A percentile compares a stretch with the other conserved stretches of the same genome.
phyloP scores from a whole-genome alignment of 1,140 invertebrate genomes.

The Theocolax elegans region DNA sequence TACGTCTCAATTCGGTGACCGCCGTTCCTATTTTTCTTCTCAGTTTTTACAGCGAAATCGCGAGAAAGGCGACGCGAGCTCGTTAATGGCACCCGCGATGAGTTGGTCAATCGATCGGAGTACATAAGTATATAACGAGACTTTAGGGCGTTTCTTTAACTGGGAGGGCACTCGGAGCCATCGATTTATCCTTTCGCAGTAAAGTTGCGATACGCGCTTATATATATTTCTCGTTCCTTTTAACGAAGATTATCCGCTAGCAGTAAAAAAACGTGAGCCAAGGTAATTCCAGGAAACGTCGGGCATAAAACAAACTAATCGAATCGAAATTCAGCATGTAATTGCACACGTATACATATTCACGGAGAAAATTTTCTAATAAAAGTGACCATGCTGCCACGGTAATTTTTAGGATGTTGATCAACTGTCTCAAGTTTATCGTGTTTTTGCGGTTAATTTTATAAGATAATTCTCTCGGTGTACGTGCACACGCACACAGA shows the following conservation, averaged over 20 bases:
- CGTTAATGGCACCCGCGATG: too few relatives aligned
- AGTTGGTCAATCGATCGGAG: constrained; percentile 20
- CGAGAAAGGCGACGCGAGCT: constrained; percentile 19
- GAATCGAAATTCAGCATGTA: background rate
- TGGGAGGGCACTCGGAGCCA: constrained; percentile 3
- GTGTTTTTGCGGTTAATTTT: too few relatives aligned
- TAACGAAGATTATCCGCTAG: constrained; percentile 28
- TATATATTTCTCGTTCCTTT: too few relatives aligned
- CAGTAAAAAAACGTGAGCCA: background rate
- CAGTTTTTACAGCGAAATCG: constrained; percentile 20
- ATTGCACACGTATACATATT: too few relatives aligned
- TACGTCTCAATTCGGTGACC: constrained; percentile 11
- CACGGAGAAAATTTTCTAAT: too few relatives aligned
- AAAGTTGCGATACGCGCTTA: too few relatives aligned
- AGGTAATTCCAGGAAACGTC: background rate
- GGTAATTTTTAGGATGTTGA: too few relatives aligned
- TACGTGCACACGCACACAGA: too few relatives aligned
- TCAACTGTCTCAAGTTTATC: too few relatives aligned
- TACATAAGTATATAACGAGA: constrained; percentile 21
- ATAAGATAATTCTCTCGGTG: too few relatives aligned
- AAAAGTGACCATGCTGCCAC: too few relatives aligned
- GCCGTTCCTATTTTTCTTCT: background rate
- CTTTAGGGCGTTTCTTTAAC: background rate
- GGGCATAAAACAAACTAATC: constrained; percentile 9
- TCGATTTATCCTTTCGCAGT: constrained; percentile 22